Percentiles rank a stretch among this genome's conserved stretches.
phyloP scores from a whole-genome alignment of 1,140 invertebrate genomes.

The Neocloeon triangulifer region DNA sequence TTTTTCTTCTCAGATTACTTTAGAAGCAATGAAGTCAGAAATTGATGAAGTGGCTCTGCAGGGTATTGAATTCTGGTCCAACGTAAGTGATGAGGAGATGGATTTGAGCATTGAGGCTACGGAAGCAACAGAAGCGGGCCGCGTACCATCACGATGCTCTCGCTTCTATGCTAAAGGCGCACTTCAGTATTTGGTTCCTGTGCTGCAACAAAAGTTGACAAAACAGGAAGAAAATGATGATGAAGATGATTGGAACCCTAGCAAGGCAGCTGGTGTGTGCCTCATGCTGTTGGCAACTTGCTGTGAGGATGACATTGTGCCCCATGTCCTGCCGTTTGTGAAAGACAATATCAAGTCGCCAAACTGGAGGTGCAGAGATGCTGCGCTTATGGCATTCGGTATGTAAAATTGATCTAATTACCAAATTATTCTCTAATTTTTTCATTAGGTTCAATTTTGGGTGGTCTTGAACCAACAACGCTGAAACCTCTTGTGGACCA shows the following conservation, averaged over 20 bases:
- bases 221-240: constrained; percentile 89
- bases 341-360: constrained; percentile 79
- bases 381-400: constrained; percentile 97
- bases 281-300: constrained; percentile 92
- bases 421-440: constrained; percentile 3
- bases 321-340: constrained; percentile 90
- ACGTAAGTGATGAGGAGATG: constrained; percentile 97
- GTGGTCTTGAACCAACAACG: constrained; percentile 69
- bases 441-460: constrained; percentile 57
- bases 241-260: constrained; percentile 99
- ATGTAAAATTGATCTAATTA: constrained; percentile 4
- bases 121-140: constrained; percentile 78
- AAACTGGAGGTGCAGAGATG: constrained; percentile 91
- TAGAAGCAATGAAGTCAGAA: constrained; percentile 96
- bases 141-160: constrained; percentile 73
- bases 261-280: constrained; percentile 98
- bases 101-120: constrained; percentile 86
- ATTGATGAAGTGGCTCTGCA: constrained; percentile 90
- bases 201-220: constrained; percentile 81
- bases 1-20: constrained; percentile 47
- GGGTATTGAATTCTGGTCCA: constrained; percentile 99
- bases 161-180: constrained; percentile 91
- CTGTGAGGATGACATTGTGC: constrained; percentile 94
- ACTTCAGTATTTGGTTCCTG: constrained; percentile 81
- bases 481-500: constrained; percentile 87